Evolutionary conservation across 2,888 invertebrate genomes (phyloP), one percentile per base, ranked within the genome.

Genomic region (Sminthurinus aureus): DNA sequence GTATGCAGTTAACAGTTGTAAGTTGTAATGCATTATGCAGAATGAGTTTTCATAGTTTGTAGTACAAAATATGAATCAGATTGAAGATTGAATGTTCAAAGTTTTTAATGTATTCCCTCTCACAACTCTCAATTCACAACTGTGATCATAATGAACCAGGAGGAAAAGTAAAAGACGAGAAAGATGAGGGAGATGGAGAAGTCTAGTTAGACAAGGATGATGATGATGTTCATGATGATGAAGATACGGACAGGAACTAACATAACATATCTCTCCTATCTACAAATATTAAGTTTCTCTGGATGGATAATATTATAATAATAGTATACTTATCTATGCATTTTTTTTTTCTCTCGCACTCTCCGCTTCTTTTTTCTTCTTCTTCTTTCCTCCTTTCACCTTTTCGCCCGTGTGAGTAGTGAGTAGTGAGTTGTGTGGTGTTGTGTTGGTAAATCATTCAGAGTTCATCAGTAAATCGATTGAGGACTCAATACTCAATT

Each of bases 401-500:
- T 6, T 1, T 38, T 71, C 9, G 71, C 58, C 9, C 58, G 58
- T 58, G 11, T 58, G 15, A 13, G 15, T 67, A 67, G 38, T 38
- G 38, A 38, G 38, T 50, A 12, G 51, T 26, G 15, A 52, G 52
- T 50, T 58, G 18, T 58, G 52, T 76, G 52, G 50, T 38, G 38
- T 38, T 38, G 38, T 51, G 51, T 67, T 64, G 64, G 74, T 81
- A 81, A 81, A 81, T 81, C 80, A 80, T 80, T 80, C 81, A 66
- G 73, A 81, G 81, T 81, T 81, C 81, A 81, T 81, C 81, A 81
- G 74, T 58, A 81, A 81, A 81, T 81, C 64, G 74, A 81, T 81
- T 81, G 81, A 81, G 64, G 81, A 81, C 81, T 81, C 81, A 81
- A 81, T 81, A 66, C 81, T 81, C 81, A 81, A 81, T 81, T 75